A percentile compares a stretch with the other conserved stretches of the same genome.
Evolutionary conservation across 2,113 vertebrate species (phyloP).

Genomic region (Toxotes jaculatrix): DNA sequence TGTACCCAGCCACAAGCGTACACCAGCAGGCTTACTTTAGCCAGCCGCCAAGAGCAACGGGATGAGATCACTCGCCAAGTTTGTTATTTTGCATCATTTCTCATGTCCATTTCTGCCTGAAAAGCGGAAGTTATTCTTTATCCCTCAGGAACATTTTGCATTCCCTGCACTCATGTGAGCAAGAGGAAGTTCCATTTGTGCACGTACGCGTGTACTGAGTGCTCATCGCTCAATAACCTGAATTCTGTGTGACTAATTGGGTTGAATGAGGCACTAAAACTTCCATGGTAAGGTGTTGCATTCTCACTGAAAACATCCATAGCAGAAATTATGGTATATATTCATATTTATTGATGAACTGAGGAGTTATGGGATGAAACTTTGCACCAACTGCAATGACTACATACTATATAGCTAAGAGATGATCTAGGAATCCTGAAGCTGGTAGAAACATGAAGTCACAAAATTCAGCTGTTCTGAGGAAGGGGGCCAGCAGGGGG

Average conservation of each 20-base stretch:
- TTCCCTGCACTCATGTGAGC: slow-evolving; percentile 46
- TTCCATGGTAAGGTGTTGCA: neutral
- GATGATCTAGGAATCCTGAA: neutral
- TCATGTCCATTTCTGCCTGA: slow-evolving; percentile 59
- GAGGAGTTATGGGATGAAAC: neutral
- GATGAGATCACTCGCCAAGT: slow-evolving; percentile 68
- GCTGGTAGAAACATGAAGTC: neutral
- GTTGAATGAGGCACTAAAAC: neutral
- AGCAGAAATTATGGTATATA: neutral
- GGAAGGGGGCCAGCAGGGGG: neutral
- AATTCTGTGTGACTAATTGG: neutral
- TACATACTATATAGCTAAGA: neutral
- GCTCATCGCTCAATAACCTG: slow-evolving; percentile 3
- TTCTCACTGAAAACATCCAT: neutral
- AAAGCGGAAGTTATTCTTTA: slow-evolving; percentile 65
- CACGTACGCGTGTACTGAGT: neutral
- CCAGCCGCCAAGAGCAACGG: slow-evolving; percentile 60
- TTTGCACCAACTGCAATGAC: neutral
- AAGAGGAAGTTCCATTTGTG: slow-evolving; percentile 49
- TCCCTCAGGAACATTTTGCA: slow-evolving; percentile 53
- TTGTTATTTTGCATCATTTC: slow-evolving; percentile 57
- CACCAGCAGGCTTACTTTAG: slow-evolving; percentile 64
- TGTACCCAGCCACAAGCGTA: slow-evolving; percentile 35
- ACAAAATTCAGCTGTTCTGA: slow-evolving; percentile 3
- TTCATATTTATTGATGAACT: neutral